Conservation (phyloP, 2,113 vertebrate species). For the Herpetotheres cachinnans region DNA sequence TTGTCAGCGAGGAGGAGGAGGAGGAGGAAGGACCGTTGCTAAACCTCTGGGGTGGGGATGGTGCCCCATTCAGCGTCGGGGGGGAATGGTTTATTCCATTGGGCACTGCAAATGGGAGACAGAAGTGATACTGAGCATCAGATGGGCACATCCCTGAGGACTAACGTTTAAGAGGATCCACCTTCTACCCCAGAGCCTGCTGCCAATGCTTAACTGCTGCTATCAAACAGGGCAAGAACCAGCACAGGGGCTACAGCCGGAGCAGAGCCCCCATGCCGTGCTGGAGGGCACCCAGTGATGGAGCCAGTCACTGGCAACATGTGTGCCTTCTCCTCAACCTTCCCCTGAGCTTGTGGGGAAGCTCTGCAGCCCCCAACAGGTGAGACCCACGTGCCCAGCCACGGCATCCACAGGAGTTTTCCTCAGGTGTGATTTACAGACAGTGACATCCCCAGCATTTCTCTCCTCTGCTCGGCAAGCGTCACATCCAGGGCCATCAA, state of each 20-base stretch:
- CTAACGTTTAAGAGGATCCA: background rate
- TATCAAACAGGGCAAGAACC: too few species aligned
- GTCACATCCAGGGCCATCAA: background rate
- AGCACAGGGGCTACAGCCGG: background rate
- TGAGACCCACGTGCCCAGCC: background rate
- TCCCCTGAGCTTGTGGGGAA: background rate
- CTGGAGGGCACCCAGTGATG: background rate
- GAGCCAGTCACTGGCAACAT: rapidly evolving
- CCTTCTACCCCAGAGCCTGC: background rate
- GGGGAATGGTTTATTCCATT: constrained; percentile 97
- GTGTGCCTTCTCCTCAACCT: background rate
- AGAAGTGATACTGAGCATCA: background rate
- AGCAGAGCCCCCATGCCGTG: rapidly evolving
- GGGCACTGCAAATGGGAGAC: constrained; percentile 79
- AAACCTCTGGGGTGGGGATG: constrained; percentile 93
- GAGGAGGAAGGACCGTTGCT: constrained; percentile 96
- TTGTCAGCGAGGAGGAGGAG: constrained; percentile 93
- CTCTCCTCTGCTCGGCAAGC: background rate
- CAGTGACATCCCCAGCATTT: background rate
- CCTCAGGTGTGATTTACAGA: background rate
- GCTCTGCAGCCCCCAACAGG: background rate
- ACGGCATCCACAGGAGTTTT: background rate
- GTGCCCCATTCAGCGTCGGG: constrained; percentile 91
- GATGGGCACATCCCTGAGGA: rapidly evolving
- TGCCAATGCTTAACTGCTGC: background rate